These are phyloP conservation scores for Osmoderma eremita DNA, from an alignment of 2,888 invertebrate genomes.

Conservation along the genomic window DNA sequence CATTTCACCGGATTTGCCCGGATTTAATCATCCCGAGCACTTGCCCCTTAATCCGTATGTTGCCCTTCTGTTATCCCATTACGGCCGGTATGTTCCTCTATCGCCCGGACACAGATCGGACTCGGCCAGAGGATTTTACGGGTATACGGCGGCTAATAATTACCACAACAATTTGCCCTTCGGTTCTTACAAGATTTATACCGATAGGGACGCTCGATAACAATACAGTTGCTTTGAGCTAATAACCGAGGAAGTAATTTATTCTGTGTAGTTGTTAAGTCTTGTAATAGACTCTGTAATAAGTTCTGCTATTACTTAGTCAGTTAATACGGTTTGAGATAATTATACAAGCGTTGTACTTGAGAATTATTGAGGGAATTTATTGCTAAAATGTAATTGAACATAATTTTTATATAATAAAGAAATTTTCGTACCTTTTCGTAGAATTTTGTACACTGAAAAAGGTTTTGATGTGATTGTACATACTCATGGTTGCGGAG, in stretches of 20 bases:
- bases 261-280: background rate
- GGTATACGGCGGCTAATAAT: constrained; percentile 72
- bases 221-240: constrained; percentile 12
- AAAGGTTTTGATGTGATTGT: no score
- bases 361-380: no score
- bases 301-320: no score
- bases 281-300: no score
- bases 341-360: no score
- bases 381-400: no score
- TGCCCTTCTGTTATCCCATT: constrained; percentile 71
- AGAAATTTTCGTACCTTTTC: no score
- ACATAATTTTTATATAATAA: no score
- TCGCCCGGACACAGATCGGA: constrained; percentile 14
- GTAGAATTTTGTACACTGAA: no score
- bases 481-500: no score
- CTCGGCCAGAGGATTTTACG: constrained; percentile 66
- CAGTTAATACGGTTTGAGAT: no score
- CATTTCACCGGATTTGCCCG: constrained; percentile 52
- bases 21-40: constrained; percentile 69
- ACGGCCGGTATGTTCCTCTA: constrained; percentile 69
- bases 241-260: background rate
- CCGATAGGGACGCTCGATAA: constrained; percentile 54
- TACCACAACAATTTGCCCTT: constrained; percentile 74
- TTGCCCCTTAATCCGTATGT: constrained; percentile 69
- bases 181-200: constrained; percentile 69